Base-by-base conservation (phyloP, 1,140 invertebrate genomes). In the Branchinecta lynchi region DNA sequence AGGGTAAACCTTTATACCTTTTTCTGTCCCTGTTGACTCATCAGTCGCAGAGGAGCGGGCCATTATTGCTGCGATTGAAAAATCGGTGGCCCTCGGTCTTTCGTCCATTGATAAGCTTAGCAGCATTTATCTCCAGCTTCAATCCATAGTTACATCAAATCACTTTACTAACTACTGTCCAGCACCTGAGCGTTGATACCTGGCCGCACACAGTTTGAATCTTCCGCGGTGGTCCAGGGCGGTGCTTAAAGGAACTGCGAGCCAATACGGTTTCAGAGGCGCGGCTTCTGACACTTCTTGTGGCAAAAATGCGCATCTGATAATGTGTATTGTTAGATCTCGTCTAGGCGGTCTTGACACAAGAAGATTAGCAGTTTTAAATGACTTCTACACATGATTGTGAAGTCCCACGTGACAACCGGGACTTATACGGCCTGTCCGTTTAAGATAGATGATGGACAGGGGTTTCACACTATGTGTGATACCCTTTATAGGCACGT, bases 321-420 rank as follows among this genome's bases (percentile, higher is more conserved):
- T 60, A 60, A 60, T 60, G 17, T 60, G 51, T 60, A 12, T 15
- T 20, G 32, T 32, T 32, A 32, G 17, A 60, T 20, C 12, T 60
- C 51, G 51, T 20, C 12, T 60, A 60, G 51, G 51, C 51, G 51
- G 51, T 60, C 51, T 60, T 60, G 51, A 60, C 51, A 20, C 51
- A 20, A 20, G 51, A 60, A 60, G 51, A 60, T 60, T 60, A 60
- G 51, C 51, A 60, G 51, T 60, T 60, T 60, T 60, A 60, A 60
- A 60, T 60, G 51, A 60, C 51, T 60, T 60, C 51, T 60, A 60
- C 51, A 60, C 51, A 60, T 60, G 51, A 60, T 60, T 60, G 51
- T 60, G 51, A 60, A 60, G 51, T 12, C 51, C 51, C 51, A 60
- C 12, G 17, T 60, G 51, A 60, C 51, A 60, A 60, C 51, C 51